Evolutionary conservation across 2,888 invertebrate species (phyloP), one percentile per base, ranked within the genome.

Genomic region (Geophilus truncorum): DNA sequence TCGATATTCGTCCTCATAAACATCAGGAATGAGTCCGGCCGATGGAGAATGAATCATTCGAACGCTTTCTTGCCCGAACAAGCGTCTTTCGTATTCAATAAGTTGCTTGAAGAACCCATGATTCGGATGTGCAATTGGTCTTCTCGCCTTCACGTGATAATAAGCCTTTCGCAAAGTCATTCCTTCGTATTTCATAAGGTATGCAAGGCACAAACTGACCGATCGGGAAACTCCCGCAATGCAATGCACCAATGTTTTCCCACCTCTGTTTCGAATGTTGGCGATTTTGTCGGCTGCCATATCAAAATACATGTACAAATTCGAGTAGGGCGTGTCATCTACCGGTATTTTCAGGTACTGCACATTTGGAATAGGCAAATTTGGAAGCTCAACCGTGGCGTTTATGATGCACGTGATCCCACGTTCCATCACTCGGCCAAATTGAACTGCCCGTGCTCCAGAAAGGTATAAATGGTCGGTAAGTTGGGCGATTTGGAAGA

Each of bases 191-290:
- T 85, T 84, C 89, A 97, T 96, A 80, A 97, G 88, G 87, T 93
- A 97, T 7, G 91, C 94, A 80, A 96, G 93, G 0, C 92, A 91
- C 25, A 96, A 89, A 82, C 92, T 90, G 0, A 95, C 90, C 1
- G 96, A 93, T 10, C 97, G 89, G 0, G 96, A 97, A 0, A 96
- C 92, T 0, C 97, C 97, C 0, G 96, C 96, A 87, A 96, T 97
- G 85, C 97, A 97, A 87, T 97, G 96, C 1, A 97, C 91, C 83
- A 95, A 88, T n/a, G 92, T 92, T 82, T 91, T 90, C 70, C 94
- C 94, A 30, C 93, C 93, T 30, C 89, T 87, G 80, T 88, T 88
- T 81, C 91, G 89, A 82, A 91, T 91, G 90, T 92, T 85, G 86
- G 93, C 90, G 82, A 95, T 93, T 84, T 92, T 89, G 87, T 95